Conservation (phyloP, 2,888 invertebrate species). For the Hirtodrosophila confusa region DNA sequence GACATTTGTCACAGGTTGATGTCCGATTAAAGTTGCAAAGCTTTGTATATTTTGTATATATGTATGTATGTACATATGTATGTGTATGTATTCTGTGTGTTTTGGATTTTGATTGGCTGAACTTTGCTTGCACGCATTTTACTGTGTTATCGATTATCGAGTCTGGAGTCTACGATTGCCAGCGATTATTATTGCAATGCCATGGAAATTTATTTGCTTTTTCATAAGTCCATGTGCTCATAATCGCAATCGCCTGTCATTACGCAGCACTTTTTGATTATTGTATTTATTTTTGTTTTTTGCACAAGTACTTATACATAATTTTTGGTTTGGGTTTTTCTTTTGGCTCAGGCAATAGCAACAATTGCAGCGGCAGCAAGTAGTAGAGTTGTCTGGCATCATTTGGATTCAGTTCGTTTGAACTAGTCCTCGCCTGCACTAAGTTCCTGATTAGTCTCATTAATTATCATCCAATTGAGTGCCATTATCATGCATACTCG, state of each 20-base stretch:
- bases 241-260: conserved; percentile 36
- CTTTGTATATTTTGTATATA: conserved; percentile 14
- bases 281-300: not conserved
- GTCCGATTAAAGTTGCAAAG: conserved; percentile 72
- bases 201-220: conserved; percentile 34
- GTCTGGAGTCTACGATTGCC: too few relatives aligned
- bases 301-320: conserved; percentile 2
- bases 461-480: too few relatives aligned
- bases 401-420: too few relatives aligned
- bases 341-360: too few relatives aligned
- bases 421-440: too few relatives aligned
- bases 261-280: conserved; percentile 53
- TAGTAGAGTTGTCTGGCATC: not conserved
- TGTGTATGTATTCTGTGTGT: not conserved
- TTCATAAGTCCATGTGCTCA: conserved; percentile 7
- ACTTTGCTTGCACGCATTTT: conserved; percentile 49
- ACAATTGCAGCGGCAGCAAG: conserved; percentile 32
- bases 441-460: too few relatives aligned
- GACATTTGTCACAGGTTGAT: conserved; percentile 64
- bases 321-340: conserved; percentile 3
- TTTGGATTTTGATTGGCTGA: conserved; percentile 37
- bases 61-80: too few relatives aligned
- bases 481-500: too few relatives aligned
- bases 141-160: conserved; percentile 53
- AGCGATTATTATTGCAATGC: conserved; percentile 39